Percentiles rank a stretch among this genome's conserved stretches.
Conservation (phyloP, 2,888 invertebrate species). For the Prenolepis imparis region DNA sequence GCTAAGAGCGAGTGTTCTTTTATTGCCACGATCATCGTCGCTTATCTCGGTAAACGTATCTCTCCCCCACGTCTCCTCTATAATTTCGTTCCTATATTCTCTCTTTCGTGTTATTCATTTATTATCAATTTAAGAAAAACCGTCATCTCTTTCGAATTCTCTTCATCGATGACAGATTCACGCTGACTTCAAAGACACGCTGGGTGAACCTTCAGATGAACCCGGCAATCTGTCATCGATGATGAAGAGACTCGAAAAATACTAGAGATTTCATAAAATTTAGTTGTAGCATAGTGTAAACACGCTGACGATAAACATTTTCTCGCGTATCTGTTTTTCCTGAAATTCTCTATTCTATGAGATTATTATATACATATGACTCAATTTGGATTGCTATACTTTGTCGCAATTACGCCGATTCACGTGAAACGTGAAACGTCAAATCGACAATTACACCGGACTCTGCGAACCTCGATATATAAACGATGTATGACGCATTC, state of each 20-base stretch:
- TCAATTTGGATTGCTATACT: neutral
- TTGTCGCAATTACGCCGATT: neutral
- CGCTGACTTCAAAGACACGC: neutral
- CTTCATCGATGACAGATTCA: neutral
- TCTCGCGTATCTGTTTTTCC: neutral
- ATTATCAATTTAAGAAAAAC: neutral
- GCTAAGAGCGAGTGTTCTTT: too few species aligned
- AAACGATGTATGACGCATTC: slow-evolving; percentile 22
- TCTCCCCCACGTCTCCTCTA: neutral
- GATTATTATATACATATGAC: neutral
- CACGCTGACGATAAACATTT: neutral
- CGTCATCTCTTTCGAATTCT: neutral
- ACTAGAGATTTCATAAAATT: too few species aligned
- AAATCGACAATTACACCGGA: neutral
- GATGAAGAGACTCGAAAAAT: too few species aligned
- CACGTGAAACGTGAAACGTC: slow-evolving; percentile 9
- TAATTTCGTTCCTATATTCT: neutral
- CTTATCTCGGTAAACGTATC: neutral
- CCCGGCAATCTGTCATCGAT: too few species aligned
- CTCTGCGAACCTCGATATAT: neutral
- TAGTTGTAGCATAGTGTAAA: too few species aligned
- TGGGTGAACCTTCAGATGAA: too few species aligned
- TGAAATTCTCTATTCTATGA: neutral
- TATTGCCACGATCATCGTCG: neutral
- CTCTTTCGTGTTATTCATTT: neutral